Conservation (phyloP, 2,888 invertebrate species). For the Drosophila neonasuta region DNA sequence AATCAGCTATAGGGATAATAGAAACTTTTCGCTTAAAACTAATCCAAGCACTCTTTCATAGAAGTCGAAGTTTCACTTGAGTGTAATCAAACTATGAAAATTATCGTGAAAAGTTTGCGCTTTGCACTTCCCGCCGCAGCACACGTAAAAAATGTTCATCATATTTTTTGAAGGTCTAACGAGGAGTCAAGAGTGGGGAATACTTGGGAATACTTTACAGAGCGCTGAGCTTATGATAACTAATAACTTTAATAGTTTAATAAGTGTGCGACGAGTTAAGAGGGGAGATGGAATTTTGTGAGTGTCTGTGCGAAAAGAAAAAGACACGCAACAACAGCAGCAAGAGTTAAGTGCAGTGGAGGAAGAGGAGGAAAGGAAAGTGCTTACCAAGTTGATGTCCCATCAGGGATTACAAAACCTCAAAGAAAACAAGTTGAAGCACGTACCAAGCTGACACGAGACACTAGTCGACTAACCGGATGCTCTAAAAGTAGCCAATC, state of each 20-base stretch:
- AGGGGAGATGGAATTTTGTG: neutral
- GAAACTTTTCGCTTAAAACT: no score
- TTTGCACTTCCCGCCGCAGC: neutral
- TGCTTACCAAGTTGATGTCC: conserved; percentile 14
- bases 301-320: neutral
- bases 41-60: no score
- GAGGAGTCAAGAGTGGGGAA: neutral
- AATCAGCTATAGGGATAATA: no score
- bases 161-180: neutral
- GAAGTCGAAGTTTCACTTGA: no score
- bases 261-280: conserved; percentile 1
- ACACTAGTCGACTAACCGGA: conserved; percentile 1
- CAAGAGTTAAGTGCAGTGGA: conserved; percentile 5
- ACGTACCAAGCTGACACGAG: no score
- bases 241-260: conserved; percentile 18
- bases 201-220: conserved; percentile 4
- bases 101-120: neutral
- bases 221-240: conserved; percentile 6
- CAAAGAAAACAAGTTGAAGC: conserved; percentile 12
- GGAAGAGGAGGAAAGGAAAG: neutral
- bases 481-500: neutral
- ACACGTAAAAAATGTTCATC: neutral
- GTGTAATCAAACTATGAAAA: neutral
- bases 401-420: conserved; percentile 18
- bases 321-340: neutral